Evolutionary conservation across 2,797 vertebrate genomes (phyloP).

Genomic region (Chelon auratus): DNA sequence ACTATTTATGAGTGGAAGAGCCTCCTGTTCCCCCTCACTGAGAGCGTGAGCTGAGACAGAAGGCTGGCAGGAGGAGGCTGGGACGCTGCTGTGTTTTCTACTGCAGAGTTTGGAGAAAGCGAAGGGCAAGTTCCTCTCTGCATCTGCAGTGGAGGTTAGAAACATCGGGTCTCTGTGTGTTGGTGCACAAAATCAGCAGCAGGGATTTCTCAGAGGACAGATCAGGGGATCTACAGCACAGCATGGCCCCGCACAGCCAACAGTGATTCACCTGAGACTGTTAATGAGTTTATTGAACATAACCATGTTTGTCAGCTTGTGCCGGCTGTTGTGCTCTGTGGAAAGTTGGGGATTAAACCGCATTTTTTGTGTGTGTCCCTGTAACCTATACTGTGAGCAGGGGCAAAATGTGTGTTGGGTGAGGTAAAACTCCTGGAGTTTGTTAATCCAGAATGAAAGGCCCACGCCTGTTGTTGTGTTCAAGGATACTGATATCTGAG

Average conservation of each 20-base stretch:
- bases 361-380: background rate
- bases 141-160: slow-evolving; percentile 64
- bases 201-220: slow-evolving; percentile 61
- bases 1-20: slow-evolving; percentile 56
- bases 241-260: slow-evolving; percentile 30
- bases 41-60: slow-evolving; percentile 61
- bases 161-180: slow-evolving; percentile 64
- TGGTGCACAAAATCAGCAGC: slow-evolving; percentile 41
- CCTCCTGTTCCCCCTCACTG: slow-evolving; percentile 44
- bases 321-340: background rate
- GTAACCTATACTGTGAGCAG: background rate
- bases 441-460: background rate
- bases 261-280: slow-evolving; percentile 51
- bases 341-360: slow-evolving; percentile 7
- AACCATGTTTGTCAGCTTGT: slow-evolving; percentile 11
- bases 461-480: background rate
- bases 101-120: slow-evolving; percentile 67
- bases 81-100: slow-evolving; percentile 62
- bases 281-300: slow-evolving; percentile 55
- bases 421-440: background rate
- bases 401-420: background rate
- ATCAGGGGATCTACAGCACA: slow-evolving; percentile 50
- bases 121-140: slow-evolving; percentile 67
- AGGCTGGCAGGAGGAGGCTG: slow-evolving; percentile 68
- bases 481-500: background rate